Evolutionary conservation across 2,888 invertebrate genomes (phyloP).

Genomic region (Calephelis perditalis): DNA sequence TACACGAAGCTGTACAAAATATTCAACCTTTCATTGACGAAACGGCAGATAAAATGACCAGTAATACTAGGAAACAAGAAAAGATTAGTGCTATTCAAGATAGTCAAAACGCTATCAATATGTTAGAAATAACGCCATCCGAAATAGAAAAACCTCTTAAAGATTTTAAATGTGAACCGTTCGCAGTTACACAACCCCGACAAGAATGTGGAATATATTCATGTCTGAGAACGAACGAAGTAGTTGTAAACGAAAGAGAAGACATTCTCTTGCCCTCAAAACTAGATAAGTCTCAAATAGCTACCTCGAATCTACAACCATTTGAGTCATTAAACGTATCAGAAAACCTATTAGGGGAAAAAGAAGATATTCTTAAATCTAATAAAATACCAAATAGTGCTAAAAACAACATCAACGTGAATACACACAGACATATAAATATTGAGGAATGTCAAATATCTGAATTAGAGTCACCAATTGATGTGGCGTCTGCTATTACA

Average conservation of each 20-base stretch:
- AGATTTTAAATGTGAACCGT: slow-evolving; percentile 29
- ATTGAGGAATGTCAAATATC: slow-evolving; percentile 40
- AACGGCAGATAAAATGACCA: slow-evolving; percentile 35
- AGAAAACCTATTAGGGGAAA: slow-evolving; percentile 45
- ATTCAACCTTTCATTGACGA: slow-evolving; percentile 49
- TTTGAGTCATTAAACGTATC: slow-evolving; percentile 48
- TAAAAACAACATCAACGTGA: slow-evolving; percentile 38
- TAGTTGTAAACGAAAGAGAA: slow-evolving; percentile 46
- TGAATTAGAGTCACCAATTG: slow-evolving; percentile 42
- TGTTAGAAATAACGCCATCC: slow-evolving; percentile 47
- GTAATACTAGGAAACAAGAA: slow-evolving; percentile 18
- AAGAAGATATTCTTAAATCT: slow-evolving; percentile 40
- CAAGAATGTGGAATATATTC: slow-evolving; percentile 48
- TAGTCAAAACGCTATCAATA: slow-evolving; percentile 45
- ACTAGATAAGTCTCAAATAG: slow-evolving; percentile 43
- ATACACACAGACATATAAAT: slow-evolving; percentile 44
- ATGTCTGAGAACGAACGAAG: slow-evolving; percentile 45
- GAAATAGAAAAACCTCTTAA: slow-evolving; percentile 44
- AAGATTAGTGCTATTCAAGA: slow-evolving; percentile 24
- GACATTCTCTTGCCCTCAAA: slow-evolving; percentile 31
- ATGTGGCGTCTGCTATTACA: slow-evolving; percentile 22
- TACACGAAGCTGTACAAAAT: slow-evolving; percentile 47
- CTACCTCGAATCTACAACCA: slow-evolving; percentile 61
- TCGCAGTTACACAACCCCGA: slow-evolving; percentile 41
- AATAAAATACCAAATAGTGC: slow-evolving; percentile 33